Conservation (phyloP, 1,140 invertebrate species). For the Drosophila fuyamai region DNA sequence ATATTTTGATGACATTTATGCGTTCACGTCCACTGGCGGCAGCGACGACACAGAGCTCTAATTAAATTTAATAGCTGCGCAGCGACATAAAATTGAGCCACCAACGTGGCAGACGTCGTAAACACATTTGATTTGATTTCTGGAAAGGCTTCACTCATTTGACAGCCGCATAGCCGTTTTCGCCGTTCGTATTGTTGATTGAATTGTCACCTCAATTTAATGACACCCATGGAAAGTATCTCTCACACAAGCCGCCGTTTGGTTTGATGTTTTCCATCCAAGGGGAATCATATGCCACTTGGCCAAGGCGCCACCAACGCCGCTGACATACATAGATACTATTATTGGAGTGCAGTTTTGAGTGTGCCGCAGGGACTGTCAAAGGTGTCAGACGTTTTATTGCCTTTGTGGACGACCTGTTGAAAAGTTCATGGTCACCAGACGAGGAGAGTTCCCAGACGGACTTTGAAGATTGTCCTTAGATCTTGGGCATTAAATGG, state of each 20-base stretch:
- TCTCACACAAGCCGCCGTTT: slow-evolving; percentile 52
- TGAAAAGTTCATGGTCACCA: slow-evolving; percentile 78
- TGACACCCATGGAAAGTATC: slow-evolving; percentile 34
- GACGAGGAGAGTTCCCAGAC: slow-evolving; percentile 2
- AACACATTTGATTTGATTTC: slow-evolving; percentile 81
- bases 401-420: slow-evolving; percentile 65
- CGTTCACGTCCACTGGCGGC: slow-evolving; percentile 52
- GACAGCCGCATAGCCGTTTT: slow-evolving; percentile 41
- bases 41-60: slow-evolving; percentile 71
- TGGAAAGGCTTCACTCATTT: slow-evolving; percentile 69
- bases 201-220: slow-evolving; percentile 80
- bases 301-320: slow-evolving; percentile 55
- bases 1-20: slow-evolving; percentile 81
- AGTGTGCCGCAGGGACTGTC: slow-evolving; percentile 43
- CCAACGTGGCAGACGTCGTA: slow-evolving; percentile 67
- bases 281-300: slow-evolving; percentile 45
- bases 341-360: slow-evolving; percentile 4
- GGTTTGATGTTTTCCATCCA: slow-evolving; percentile 54
- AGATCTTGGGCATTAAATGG: slow-evolving; percentile 12
- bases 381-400: slow-evolving; percentile 81
- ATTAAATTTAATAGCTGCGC: slow-evolving; percentile 82
- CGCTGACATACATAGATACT: slow-evolving; percentile 42
- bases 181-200: slow-evolving; percentile 68
- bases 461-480: slow-evolving; percentile 38
- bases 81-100: slow-evolving; percentile 71